A percentile compares a stretch with the other conserved stretches of the same genome.
Conservation (phyloP, 2,888 invertebrate genomes). For the Platycheirus albimanus region DNA sequence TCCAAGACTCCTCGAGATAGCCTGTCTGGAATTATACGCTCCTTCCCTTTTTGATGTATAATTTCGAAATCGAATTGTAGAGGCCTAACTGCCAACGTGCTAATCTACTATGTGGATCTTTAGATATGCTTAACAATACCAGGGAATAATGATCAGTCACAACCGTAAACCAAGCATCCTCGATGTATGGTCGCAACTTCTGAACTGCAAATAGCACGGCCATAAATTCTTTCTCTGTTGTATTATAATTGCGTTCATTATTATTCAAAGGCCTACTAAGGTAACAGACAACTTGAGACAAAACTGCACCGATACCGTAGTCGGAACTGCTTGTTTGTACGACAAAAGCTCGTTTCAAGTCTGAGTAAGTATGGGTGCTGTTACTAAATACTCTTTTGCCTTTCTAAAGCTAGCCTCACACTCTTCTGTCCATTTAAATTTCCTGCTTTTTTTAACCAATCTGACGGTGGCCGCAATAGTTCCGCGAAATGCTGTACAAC, state of each 20-base stretch:
- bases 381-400: too few species aligned
- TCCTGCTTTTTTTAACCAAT: too few species aligned
- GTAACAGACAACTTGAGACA: neutral
- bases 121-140: neutral
- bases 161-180: slow-evolving; percentile 19
- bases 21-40: slow-evolving; percentile 29
- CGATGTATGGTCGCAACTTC: slow-evolving; percentile 25
- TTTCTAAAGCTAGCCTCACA: too few species aligned
- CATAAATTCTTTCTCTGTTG: neutral
- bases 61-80: slow-evolving; percentile 7
- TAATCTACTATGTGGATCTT: slow-evolving; percentile 25
- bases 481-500: too few species aligned
- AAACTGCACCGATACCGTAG: neutral
- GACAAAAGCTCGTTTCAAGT: too few species aligned
- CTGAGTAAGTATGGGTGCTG: too few species aligned
- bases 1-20: neutral
- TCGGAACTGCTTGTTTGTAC: too few species aligned
- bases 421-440: too few species aligned
- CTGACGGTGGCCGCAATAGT: too few species aligned
- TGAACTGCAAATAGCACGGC: slow-evolving; percentile 4
- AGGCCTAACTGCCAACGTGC: slow-evolving; percentile 4
- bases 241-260: neutral
- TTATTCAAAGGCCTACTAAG: neutral
- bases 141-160: too few species aligned
- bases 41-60: slow-evolving; percentile 35